Evolutionary conservation across 2,888 invertebrate species (phyloP), one percentile per base, ranked within the genome.

Genomic region (Trichopoda pennipes): DNA sequence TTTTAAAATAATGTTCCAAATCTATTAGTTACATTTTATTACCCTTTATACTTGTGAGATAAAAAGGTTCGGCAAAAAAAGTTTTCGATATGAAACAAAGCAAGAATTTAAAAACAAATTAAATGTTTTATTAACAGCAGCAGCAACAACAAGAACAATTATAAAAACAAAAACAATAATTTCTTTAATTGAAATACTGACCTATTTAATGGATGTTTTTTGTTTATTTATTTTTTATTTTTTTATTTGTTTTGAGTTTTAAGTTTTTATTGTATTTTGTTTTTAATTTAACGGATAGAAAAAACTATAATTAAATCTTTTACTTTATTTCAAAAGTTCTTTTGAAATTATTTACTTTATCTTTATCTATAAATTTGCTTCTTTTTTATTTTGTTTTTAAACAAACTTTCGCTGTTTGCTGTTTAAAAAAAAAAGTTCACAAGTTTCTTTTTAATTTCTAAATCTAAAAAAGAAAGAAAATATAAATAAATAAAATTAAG

Each of bases 301-400:
- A n/a, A 63, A 63, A 63, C 8, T 75, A 44, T 51, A 28, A 56
- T 19, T 38, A 63, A 69, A 61, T 66, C 21, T 69, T 66, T 17
- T 68, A 56, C 44, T 60, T 28, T 66, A 28, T 69, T 55, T 69
- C 14, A 32, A 69, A 61, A 69, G 32, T 77, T 70, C 70, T 70
- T 70, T 77, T 77, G n/a, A 63, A 55, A 38, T 35, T 55, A 23
- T 53, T 60, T 51, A 23, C 44, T 76, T 69, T 53, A 69, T 76
- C 64, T 44, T 53, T 68, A 60, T 60, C 17, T 51, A 14, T 17
- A 32, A 19, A 35, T 14, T n/a, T 53, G 49, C n/a, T 58, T 58
- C 16, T 51, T 44, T 53, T 60, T 44, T 60, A 44, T 19, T 53
- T 35, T 47, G 10, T 69, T 70, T 63, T 68, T 32, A 6, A 14